Conservation (phyloP, 2,113 vertebrate genomes). For the Azemiops feae region DNA sequence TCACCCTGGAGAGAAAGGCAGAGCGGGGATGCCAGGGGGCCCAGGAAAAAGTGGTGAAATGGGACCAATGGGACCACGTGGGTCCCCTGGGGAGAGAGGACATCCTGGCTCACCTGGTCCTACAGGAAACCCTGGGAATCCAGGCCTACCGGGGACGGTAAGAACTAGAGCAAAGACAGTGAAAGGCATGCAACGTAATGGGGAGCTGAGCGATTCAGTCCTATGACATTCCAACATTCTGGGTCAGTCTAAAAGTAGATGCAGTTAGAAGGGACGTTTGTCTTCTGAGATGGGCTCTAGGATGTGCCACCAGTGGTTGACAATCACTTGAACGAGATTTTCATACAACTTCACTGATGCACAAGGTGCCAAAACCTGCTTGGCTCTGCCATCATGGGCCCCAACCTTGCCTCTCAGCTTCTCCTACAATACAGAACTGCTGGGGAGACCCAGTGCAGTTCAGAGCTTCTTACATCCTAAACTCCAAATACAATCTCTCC, state of each 20-base stretch:
- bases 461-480: not conserved
- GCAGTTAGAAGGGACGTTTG: not conserved
- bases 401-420: not conserved
- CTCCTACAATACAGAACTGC: not conserved
- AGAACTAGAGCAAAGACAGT: slow-evolving; percentile 46
- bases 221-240: not conserved
- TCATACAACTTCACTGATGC: not conserved
- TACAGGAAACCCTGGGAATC: slow-evolving; percentile 73
- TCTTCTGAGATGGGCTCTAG: not conserved
- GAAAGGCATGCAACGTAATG: rapidly evolving
- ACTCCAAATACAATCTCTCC: not conserved
- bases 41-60: slow-evolving; percentile 82
- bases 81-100: slow-evolving; percentile 87
- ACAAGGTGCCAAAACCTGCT: not conserved
- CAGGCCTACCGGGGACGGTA: slow-evolving; percentile 86
- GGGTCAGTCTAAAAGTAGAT: not conserved
- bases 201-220: not conserved
- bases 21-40: slow-evolving; percentile 84
- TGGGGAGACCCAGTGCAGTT: not conserved
- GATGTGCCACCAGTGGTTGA: not conserved
- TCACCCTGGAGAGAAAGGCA: slow-evolving; percentile 84
- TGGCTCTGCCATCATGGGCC: not conserved
- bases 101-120: slow-evolving; percentile 76
- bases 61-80: slow-evolving; percentile 80
- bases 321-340: not conserved